Percentiles rank a stretch among this genome's conserved stretches.
Conservation (phyloP, 2,888 invertebrate genomes). For the Dynastes tityus region DNA sequence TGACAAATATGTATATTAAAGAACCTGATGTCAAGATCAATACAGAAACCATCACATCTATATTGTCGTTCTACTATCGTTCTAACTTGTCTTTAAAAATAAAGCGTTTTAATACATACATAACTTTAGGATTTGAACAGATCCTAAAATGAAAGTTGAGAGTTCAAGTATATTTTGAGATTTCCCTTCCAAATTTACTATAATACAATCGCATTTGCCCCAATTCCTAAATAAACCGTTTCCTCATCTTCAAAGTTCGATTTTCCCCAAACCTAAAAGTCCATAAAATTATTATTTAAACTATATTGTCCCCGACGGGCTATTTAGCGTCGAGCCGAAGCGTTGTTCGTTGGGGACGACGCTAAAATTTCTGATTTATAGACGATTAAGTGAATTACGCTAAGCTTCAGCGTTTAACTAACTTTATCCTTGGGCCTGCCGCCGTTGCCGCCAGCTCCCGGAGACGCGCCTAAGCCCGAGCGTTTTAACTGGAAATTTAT, state of each 20-base stretch:
- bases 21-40: too few species aligned
- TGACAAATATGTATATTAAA: too few species aligned
- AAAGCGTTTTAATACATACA: too few species aligned
- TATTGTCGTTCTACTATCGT: too few species aligned
- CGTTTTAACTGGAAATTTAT: conserved; percentile 48
- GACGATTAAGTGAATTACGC: conserved; percentile 48
- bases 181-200: too few species aligned
- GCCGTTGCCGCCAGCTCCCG: not conserved
- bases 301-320: conserved; percentile 50
- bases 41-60: too few species aligned
- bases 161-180: too few species aligned
- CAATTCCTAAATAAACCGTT: too few species aligned
- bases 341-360: not conserved
- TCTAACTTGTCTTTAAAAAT: too few species aligned
- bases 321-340: conserved; percentile 31
- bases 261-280: conserved; percentile 32
- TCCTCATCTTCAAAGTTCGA: not conserved
- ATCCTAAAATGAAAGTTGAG: too few species aligned
- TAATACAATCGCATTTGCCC: too few species aligned
- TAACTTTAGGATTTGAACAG: too few species aligned
- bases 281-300: conserved; percentile 52
- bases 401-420: conserved; percentile 46
- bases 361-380: conserved; percentile 52
- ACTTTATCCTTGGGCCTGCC: conserved; percentile 40
- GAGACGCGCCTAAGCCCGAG: conserved; percentile 11